phyloP scores from a whole-genome alignment of 2,797 vertebrate genomes.

The Dryobates pubescens region DNA sequence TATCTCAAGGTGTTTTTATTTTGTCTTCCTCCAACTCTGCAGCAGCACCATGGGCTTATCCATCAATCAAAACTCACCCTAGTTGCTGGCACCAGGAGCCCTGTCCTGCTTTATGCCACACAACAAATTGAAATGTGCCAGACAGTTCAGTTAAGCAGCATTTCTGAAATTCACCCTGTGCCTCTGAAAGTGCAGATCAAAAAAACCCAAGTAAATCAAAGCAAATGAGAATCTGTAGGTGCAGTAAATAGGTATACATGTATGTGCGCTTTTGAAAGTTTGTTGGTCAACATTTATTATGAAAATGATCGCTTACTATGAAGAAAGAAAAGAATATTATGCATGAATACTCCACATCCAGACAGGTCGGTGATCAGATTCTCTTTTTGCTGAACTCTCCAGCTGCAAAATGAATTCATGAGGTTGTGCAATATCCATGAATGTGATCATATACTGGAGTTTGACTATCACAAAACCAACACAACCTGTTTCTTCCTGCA shows the following conservation, averaged over 20 bases:
- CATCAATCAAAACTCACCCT: accelerated
- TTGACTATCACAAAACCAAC: neutral
- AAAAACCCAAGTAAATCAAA: neutral
- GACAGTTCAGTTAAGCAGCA: neutral
- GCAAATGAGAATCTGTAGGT: neutral
- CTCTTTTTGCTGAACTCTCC: neutral
- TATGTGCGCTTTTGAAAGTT: neutral
- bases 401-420: neutral
- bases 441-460: neutral
- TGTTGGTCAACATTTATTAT: neutral
- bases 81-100: neutral
- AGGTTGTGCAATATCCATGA: neutral
- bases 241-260: neutral
- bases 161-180: neutral
- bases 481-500: neutral
- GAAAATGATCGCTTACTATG: neutral
- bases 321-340: neutral
- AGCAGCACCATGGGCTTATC: neutral
- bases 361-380: neutral
- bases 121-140: neutral
- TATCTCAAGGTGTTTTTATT: accelerated
- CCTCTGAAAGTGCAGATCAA: neutral
- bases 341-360: neutral
- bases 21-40: neutral
- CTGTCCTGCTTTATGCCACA: neutral